Evolutionary conservation across 2,888 invertebrate genomes (phyloP).

Genomic region (Dexiosoma caninum): DNA sequence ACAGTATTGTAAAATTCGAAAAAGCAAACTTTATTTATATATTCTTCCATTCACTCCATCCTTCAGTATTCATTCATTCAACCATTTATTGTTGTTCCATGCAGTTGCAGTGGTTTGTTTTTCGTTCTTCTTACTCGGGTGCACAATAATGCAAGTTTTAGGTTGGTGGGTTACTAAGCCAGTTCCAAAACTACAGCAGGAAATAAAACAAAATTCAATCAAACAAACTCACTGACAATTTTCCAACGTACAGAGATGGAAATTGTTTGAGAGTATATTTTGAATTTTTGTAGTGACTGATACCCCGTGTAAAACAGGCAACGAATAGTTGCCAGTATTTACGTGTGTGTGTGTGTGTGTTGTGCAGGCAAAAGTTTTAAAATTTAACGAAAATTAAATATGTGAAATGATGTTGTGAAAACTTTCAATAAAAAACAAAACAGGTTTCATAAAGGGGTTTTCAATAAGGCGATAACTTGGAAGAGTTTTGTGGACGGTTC

Average conservation of each 20-base stretch:
- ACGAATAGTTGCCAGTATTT: no score
- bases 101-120: background rate
- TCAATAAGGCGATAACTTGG: no score
- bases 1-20: slow-evolving; percentile 33
- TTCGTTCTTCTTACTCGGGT: background rate
- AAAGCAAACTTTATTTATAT: slow-evolving; percentile 56
- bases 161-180: slow-evolving; percentile 62
- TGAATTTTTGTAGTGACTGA: slow-evolving; percentile 9
- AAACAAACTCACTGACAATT: slow-evolving; percentile 9
- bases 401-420: no score
- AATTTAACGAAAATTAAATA: no score
- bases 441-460: no score
- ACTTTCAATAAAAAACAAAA: no score
- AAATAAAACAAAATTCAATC: slow-evolving; percentile 28
- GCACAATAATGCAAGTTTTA: slow-evolving; percentile 37
- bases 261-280: slow-evolving; percentile 4
- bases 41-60: slow-evolving; percentile 16
- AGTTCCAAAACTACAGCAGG: slow-evolving; percentile 25
- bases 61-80: slow-evolving; percentile 14
- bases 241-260: slow-evolving; percentile 27
- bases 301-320: no score
- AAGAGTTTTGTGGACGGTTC: no score
- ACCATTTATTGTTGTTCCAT: background rate
- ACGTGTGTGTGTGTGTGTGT: background rate
- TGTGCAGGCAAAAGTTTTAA: no score